A percentile compares a stretch with the other conserved stretches of the same genome.
Evolutionary conservation across 2,888 invertebrate species (phyloP).

Genomic region (Xanthorhoe designata): DNA sequence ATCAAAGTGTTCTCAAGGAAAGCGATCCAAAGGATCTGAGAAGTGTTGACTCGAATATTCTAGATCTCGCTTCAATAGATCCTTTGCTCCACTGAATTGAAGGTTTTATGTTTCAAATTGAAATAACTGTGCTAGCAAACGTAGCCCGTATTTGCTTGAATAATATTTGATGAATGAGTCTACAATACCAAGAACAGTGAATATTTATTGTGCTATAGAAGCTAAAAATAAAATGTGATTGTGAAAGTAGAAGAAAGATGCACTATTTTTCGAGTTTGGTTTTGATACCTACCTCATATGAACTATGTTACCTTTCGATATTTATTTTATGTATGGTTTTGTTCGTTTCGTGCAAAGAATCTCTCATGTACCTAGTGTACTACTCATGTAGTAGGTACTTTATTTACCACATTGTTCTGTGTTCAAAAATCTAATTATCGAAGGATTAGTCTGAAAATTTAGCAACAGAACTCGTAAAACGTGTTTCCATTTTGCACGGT

Average conservation of each 20-base stretch:
- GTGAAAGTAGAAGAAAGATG: neutral
- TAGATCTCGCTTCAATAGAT: neutral
- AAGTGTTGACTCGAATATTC: neutral
- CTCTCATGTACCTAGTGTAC: neutral
- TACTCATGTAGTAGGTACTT: too few species aligned
- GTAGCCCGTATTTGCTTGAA: too few species aligned
- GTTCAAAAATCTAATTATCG: slow-evolving; percentile 5
- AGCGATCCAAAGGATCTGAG: slow-evolving; percentile 4
- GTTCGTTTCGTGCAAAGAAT: neutral
- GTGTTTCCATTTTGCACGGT: slow-evolving; percentile 28
- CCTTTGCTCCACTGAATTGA: slow-evolving; percentile 2
- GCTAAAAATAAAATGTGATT: too few species aligned
- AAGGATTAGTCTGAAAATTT: slow-evolving; percentile 17
- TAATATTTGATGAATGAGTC: too few species aligned
- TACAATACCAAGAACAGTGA: too few species aligned
- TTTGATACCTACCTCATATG: too few species aligned
- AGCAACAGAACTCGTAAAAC: slow-evolving; percentile 20
- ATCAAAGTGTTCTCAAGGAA: slow-evolving; percentile 18
- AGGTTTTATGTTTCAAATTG: too few species aligned
- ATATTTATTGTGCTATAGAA: too few species aligned
- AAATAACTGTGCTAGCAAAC: too few species aligned
- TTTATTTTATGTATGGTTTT: neutral
- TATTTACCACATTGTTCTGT: neutral
- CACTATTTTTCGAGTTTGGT: too few species aligned
- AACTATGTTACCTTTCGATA: too few species aligned